Evolutionary conservation across 2,888 invertebrate species (phyloP), one percentile per base, ranked within the genome.

Genomic region (Cetonia aurata): DNA sequence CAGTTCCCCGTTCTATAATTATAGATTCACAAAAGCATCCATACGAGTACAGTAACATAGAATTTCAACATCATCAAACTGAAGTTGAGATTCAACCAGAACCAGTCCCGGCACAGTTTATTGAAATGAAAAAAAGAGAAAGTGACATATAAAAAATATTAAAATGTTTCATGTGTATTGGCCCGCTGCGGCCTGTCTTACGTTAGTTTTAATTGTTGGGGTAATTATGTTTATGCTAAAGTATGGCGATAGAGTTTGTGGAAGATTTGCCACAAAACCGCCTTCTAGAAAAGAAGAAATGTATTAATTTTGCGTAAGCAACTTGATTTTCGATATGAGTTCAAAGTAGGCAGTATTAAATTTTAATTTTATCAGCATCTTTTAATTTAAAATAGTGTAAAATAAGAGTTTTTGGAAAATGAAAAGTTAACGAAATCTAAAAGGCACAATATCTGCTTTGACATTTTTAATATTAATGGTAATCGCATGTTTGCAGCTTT

Each of bases 161-260:
- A 81, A 76, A 75, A 82, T 81, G 77, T 88, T 94, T 77, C 89
- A 94, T 74, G 86, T 94, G 72, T 88, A 93, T 74, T 95, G 93
- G 88, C 95, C 96, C 0, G 92, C 92, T 0, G 87, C 91, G 37
- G 91, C 93, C 13, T 88, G 90, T 31, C 81, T 96, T 37, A 90
- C 93, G 9, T 85, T 95, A 75, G 90, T 94, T 79, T 88, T 95
- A 37, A 86, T 94, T 37, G 81, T 87, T 12, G 88, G 90, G 73
- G 89, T 94, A 3, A 93, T 96, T 71, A 90, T 95, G 75, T 78
- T 92, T 12, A 88, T 96, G 78, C 83, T 96, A 19, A 90, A 91
- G 75, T 94, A 88, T 82, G 96, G 95, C 0, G 10, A 0, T 89
- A 92, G 17, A 87, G 86, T 69, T 86, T 93, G 75, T 95, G 93